These are phyloP conservation scores for Nycticebus coucang DNA, from an alignment of 2,113 vertebrate species.

Conservation along the genomic window DNA sequence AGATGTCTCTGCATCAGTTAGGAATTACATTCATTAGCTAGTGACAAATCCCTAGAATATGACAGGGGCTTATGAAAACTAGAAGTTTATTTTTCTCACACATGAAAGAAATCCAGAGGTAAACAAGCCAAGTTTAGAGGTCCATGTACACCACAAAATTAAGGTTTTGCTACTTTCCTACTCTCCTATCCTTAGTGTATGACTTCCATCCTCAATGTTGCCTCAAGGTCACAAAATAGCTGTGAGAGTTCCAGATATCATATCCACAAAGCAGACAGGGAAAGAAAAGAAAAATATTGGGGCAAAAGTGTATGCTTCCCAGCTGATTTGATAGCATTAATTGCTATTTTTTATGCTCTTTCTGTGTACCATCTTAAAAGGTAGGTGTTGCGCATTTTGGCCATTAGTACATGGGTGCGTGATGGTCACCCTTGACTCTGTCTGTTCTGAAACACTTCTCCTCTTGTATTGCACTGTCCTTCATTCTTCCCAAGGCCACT, in stretches of 20 bases:
- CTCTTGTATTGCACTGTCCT: not conserved
- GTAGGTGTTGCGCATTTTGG: not conserved
- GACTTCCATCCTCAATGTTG: not conserved
- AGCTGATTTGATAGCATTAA: not conserved
- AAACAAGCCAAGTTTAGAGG: not conserved
- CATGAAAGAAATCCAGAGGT: not conserved
- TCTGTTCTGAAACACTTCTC: not conserved
- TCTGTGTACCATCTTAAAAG: not conserved
- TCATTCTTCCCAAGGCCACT: not conserved
- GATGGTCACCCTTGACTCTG: not conserved
- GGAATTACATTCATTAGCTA: not conserved
- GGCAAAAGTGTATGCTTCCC: not conserved
- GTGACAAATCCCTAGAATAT: constrained; percentile 5
- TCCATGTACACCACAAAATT: not conserved
- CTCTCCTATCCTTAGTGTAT: not conserved
- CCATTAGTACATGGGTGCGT: not conserved
- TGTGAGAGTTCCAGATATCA: not conserved
- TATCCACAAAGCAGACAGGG: not conserved
- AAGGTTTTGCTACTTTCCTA: not conserved
- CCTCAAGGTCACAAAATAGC: not conserved
- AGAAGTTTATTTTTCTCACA: not conserved
- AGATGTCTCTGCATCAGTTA: not conserved
- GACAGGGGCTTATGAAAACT: not conserved
- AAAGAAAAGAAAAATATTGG: not conserved
- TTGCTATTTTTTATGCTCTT: not conserved